Evolutionary conservation across 2,113 vertebrate genomes (phyloP), one percentile per base, ranked within the genome.

Genomic region (Rhynchomys soricoides): DNA sequence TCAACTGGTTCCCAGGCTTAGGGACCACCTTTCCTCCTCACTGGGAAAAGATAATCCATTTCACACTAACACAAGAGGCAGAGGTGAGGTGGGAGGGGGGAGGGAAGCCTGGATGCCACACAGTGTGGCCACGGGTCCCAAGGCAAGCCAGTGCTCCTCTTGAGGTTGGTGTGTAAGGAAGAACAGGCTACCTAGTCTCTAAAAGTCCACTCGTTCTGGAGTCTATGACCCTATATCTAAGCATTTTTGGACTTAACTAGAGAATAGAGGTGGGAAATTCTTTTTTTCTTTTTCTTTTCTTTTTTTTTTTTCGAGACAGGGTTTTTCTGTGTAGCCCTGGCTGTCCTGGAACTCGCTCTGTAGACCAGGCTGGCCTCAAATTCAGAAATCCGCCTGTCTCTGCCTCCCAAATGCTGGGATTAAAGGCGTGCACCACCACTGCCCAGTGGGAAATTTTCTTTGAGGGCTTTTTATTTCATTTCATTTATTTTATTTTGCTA

Each of bases 1-100:
- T 94, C 96, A 96, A 86, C 50, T 64, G 45, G 94, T 97, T 97
- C 97, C 97, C 97, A 96, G 95, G 95, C 96, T 96, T 48, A 22
- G 95, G 79, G 83, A 90, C 13, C 52, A 55, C 95, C 85, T 86
- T 57, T 75, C 43, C 66, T 86, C 96, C 82, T 75, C 52, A 45
- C 12, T 22, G 48, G 77, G 86, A 81, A 66, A 77, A 62, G 81
- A 87, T 66, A 75, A 93, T 86, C 89, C 73, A 93, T 57, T 93
- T 74, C 64, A 24, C 43, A 57, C 55, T 29, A 75, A 70, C 50
- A 50, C 9, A 50, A 79, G 45, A 57, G 19, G 55, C 90, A 52
- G 74, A 40, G 75, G 70, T 2, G 0, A 40, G 24, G 12, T 10
- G 13, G 50, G 10, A 57, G 24, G 26, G 40, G 31, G 68, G 13